Percentiles rank a stretch among this genome's conserved stretches.
Conservation (phyloP, 2,113 vertebrate genomes). For the Stomatorhinus ivindoensis region DNA sequence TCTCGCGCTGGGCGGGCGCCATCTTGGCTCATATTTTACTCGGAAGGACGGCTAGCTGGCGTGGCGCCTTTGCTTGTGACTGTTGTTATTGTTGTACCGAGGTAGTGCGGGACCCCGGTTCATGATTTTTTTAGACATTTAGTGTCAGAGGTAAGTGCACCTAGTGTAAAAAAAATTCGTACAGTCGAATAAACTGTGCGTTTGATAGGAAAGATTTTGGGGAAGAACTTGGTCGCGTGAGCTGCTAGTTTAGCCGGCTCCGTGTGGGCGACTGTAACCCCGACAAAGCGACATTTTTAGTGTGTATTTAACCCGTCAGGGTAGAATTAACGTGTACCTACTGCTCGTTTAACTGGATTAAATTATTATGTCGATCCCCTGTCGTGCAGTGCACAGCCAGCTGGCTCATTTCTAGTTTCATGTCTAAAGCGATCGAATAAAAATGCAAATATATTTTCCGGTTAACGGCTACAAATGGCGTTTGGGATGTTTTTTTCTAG, state of each 20-base stretch:
- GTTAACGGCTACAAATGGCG: background rate
- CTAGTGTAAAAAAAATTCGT: background rate
- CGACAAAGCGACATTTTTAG: background rate
- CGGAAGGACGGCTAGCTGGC: background rate
- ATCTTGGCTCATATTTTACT: background rate
- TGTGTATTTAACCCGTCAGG: background rate
- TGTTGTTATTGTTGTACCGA: background rate
- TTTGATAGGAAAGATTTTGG: background rate
- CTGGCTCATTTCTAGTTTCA: background rate
- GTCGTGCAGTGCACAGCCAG: background rate
- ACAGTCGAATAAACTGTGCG: background rate
- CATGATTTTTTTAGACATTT: background rate
- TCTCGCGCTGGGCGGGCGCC: background rate
- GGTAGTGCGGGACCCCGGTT: background rate
- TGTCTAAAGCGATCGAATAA: background rate
- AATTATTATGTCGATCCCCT: background rate
- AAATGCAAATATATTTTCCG: background rate
- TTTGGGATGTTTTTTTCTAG: background rate
- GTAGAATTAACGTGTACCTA: background rate
- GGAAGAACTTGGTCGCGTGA: background rate
- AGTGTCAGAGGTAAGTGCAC: background rate
- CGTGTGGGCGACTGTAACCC: background rate
- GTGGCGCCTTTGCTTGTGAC: background rate
- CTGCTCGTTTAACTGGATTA: background rate
- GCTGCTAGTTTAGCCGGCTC: background rate